Evolutionary conservation across 2,888 invertebrate species (phyloP), one percentile per base, ranked within the genome.

Genomic region (Laspeyria flexula): DNA sequence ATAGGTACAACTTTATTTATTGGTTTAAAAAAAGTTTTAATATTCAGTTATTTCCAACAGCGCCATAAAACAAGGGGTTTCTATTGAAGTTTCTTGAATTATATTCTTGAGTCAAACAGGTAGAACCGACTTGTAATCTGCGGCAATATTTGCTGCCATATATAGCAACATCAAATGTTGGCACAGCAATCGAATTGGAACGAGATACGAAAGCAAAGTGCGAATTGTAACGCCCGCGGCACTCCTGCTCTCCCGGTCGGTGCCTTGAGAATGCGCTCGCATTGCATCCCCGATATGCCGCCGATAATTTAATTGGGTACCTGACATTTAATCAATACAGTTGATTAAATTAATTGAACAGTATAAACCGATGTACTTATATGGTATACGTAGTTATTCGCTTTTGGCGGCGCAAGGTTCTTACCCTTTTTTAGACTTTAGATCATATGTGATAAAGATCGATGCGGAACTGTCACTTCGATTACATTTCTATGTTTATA

Each of bases 321-420:
- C 83, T 87, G 88, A 88, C 84, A 85, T 88, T 88, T 90, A 88
- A 89, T 89, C 89, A 89, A 88, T 86, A 84, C 80, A 68, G 73
- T 81, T 83, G 85, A 88, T 88, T 86, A 86, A 87, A 87, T 88
- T 88, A 88, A 90, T 88, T 86, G 85, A 85, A 83, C 73, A 75
- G 73, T 81, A 77, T 69, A 77, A 81, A 76, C 71, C 75, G 82
- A 82, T 87, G 85, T 80, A 83, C 83, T 83, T 88, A 84, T 86
- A 86, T 79, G 83, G 83, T 65, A 73, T 68, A 75, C 65, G 73
- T 70, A 71, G 54, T 65, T 57, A 74, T 71, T 71, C 62, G 66
- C 71, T 77, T n/a, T 77, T 77, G 76, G 73, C 64, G 64, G 64
- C 55, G 45, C 18, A 45, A 41, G 66, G 59, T 59, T 48, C 52